A percentile compares a stretch with the other conserved stretches of the same genome.
Evolutionary conservation across 1,140 invertebrate genomes (phyloP).

Genomic region (Drosophila bifasciata): DNA sequence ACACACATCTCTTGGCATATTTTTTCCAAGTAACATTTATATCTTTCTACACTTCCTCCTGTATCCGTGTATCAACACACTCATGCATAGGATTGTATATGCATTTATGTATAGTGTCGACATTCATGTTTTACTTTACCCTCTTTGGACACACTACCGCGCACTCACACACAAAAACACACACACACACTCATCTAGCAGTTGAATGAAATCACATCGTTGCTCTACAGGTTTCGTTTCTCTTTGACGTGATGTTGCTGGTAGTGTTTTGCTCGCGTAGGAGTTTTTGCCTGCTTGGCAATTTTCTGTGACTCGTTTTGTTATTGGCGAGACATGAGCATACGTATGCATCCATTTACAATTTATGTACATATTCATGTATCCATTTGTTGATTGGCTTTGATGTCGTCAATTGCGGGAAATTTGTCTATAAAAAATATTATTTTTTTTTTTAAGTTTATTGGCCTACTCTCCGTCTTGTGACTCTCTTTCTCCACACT

Average conservation of each 20-base stretch:
- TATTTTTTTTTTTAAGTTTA: too few relatives aligned
- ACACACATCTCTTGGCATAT: too few relatives aligned
- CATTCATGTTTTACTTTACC: neutral
- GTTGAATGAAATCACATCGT: conserved; percentile 2
- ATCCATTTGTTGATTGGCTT: conserved; percentile 6
- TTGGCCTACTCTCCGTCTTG: too few relatives aligned
- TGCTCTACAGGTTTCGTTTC: neutral
- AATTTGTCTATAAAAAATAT: too few relatives aligned
- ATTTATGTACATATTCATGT: conserved; percentile 19
- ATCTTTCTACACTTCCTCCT: too few relatives aligned
- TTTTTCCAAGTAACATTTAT: too few relatives aligned
- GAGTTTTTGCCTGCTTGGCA: neutral
- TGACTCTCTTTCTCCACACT: too few relatives aligned
- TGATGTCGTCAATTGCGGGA: too few relatives aligned
- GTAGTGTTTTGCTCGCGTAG: neutral
- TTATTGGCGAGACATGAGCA: conserved; percentile 8
- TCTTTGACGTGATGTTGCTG: too few relatives aligned
- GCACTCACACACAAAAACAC: conserved; percentile 1
- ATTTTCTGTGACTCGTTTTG: neutral
- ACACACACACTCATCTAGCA: conserved; percentile 1
- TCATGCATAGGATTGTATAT: too few relatives aligned
- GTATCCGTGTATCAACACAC: too few relatives aligned
- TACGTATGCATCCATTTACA: conserved; percentile 21
- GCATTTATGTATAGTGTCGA: neutral
- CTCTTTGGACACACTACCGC: conserved; percentile 5